Percentiles rank a stretch among this genome's conserved stretches.
Evolutionary conservation across 2,113 vertebrate genomes (phyloP).

Genomic region (Micronycteris hirsuta): DNA sequence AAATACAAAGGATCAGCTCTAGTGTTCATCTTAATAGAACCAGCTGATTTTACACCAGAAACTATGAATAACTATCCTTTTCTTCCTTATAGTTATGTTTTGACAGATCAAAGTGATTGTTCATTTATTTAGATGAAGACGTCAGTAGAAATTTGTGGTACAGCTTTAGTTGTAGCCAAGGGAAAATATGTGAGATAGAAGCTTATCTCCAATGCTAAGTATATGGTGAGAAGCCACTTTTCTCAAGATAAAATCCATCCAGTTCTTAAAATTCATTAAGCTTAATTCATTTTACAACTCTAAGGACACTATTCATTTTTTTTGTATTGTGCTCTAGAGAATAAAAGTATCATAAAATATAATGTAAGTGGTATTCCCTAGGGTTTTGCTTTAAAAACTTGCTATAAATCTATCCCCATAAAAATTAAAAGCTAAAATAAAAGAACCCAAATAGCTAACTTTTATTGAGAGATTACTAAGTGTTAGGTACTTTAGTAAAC

Average conservation of each 20-base stretch:
- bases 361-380: neutral
- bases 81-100: neutral
- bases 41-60: neutral
- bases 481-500: neutral
- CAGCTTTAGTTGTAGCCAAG: neutral
- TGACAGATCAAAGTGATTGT: neutral
- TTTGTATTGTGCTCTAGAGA: neutral
- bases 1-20: neutral
- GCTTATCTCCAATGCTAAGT: neutral
- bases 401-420: neutral
- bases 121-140: neutral
- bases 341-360: neutral
- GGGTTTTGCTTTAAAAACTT: neutral
- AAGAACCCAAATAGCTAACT: neutral
- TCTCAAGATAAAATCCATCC: neutral
- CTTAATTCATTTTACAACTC: neutral
- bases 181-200: neutral
- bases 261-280: neutral
- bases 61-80: neutral
- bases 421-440: neutral
- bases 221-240: neutral
- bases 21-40: neutral
- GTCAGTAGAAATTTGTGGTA: neutral
- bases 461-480: neutral
- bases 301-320: neutral